Conservation (phyloP, 2,113 vertebrate genomes). For the Rhea pennata region DNA sequence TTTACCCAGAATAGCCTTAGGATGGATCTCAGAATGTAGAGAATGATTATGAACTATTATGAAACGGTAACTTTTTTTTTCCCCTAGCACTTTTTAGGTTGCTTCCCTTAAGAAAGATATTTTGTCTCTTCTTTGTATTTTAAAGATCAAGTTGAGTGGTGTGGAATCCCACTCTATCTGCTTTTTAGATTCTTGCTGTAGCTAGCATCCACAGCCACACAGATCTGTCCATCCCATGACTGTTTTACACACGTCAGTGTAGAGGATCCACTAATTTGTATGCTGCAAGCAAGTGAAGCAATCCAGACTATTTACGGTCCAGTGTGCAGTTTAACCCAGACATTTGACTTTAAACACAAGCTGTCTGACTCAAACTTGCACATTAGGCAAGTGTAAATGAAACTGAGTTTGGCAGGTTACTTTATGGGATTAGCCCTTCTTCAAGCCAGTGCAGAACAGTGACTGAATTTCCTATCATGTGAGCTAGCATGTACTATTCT, state of each 20-base stretch:
- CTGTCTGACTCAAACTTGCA: neutral
- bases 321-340: neutral
- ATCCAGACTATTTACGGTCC: neutral
- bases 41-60: neutral
- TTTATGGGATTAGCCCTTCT: neutral
- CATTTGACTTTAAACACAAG: neutral
- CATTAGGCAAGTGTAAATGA: neutral
- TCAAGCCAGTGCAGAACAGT: neutral
- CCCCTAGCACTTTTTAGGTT: neutral
- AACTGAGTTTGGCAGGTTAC: neutral
- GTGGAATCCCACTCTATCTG: neutral
- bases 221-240: neutral
- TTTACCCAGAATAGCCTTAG: neutral
- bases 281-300: neutral
- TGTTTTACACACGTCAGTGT: neutral
- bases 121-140: neutral
- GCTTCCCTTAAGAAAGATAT: neutral
- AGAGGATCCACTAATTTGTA: neutral
- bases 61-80: neutral
- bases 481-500: accelerated
- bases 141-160: neutral
- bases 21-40: neutral
- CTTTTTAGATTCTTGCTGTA: neutral
- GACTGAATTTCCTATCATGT: neutral
- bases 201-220: neutral